Conservation (phyloP, 2,113 vertebrate species). For the Excalfactoria chinensis region DNA sequence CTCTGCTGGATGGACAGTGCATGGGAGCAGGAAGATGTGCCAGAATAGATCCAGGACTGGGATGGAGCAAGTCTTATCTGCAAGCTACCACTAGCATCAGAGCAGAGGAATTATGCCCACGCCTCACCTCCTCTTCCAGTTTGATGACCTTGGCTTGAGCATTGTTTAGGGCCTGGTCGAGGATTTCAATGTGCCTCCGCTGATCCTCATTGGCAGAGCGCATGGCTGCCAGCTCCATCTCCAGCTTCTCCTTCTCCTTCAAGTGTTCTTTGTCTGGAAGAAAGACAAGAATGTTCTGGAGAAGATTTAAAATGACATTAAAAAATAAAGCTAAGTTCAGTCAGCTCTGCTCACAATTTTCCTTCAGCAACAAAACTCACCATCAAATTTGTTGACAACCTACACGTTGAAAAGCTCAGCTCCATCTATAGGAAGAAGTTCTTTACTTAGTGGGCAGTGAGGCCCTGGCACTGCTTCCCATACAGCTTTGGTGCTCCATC, state of each 20-base stretch:
- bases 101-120: background rate
- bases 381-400: background rate
- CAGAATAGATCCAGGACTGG: background rate
- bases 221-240: slow-evolving; percentile 81
- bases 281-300: slow-evolving; percentile 40
- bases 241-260: slow-evolving; percentile 86
- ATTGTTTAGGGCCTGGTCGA: slow-evolving; percentile 86
- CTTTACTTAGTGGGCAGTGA: no score
- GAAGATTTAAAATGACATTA: background rate
- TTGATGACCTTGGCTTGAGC: slow-evolving; percentile 86
- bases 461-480: no score
- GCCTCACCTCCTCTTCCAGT: slow-evolving; percentile 86
- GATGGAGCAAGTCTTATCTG: background rate
- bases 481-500: no score
- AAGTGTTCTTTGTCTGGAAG: slow-evolving; percentile 82
- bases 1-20: background rate
- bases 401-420: background rate
- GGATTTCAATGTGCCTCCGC: slow-evolving; percentile 84
- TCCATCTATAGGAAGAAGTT: background rate
- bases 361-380: background rate
- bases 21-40: background rate
- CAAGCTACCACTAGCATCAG: background rate
- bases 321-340: background rate
- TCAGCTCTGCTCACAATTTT: background rate
- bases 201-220: slow-evolving; percentile 84